Conservation (phyloP, 2,888 invertebrate species). For the Sinelater perroti region DNA sequence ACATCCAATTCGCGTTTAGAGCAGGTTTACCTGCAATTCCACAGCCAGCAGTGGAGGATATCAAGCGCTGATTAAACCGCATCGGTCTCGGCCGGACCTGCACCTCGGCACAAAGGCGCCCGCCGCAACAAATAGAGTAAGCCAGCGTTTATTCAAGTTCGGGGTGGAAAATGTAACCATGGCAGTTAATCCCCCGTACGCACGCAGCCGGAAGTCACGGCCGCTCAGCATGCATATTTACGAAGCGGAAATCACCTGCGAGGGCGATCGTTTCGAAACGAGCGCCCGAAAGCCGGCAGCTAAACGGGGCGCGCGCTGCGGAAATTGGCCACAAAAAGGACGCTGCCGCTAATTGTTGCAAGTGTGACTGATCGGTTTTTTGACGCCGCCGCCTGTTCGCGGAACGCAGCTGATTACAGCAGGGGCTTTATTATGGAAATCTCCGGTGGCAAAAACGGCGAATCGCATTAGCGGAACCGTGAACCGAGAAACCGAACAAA, state of each 20-base stretch:
- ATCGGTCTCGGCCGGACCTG: constrained; percentile 6
- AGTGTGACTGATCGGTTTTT: too few species aligned
- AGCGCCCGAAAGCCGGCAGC: too few species aligned
- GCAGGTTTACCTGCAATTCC: constrained; percentile 2
- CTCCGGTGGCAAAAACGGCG: too few species aligned
- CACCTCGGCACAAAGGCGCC: constrained; percentile 24
- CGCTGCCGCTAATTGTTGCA: too few species aligned
- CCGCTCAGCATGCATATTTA: constrained; percentile 23
- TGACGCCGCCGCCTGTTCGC: too few species aligned
- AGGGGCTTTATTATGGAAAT: too few species aligned
- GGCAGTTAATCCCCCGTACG: constrained; percentile 22
- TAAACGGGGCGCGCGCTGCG: too few species aligned
- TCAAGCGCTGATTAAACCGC: constrained; percentile 8
- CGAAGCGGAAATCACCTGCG: constrained; percentile 22
- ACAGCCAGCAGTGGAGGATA: neutral
- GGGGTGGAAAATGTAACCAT: constrained; percentile 18
- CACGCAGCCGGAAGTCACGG: constrained; percentile 26
- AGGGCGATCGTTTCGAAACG: constrained; percentile 11
- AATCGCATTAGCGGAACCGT: too few species aligned
- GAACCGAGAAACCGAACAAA: too few species aligned
- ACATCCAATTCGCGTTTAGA: too few species aligned
- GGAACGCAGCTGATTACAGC: too few species aligned
- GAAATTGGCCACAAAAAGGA: too few species aligned
- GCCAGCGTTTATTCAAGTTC: constrained; percentile 24
- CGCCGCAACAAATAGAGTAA: constrained; percentile 23